A percentile compares a stretch with the other conserved stretches of the same genome.
phyloP scores from a whole-genome alignment of 2,113 vertebrate genomes.

The Amazona guildingii region DNA sequence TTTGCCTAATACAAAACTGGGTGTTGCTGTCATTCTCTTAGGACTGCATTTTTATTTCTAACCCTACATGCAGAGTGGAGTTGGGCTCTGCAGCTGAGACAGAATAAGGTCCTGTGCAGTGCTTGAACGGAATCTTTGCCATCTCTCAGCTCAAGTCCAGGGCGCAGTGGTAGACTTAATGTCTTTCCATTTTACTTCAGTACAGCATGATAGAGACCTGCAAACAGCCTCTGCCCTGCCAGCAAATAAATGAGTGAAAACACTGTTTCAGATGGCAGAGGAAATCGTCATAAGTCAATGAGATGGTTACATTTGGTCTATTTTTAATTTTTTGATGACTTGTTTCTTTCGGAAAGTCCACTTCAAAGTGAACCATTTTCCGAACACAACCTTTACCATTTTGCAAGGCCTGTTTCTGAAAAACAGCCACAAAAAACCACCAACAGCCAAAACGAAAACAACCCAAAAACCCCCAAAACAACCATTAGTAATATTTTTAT shows the following conservation, averaged over 20 bases:
- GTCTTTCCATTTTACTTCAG: not conserved
- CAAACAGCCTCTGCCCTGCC: not conserved
- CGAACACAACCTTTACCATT: not conserved
- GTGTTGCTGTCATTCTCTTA: not conserved
- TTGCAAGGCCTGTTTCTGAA: not conserved
- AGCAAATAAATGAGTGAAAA: not conserved
- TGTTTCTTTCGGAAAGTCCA: not conserved
- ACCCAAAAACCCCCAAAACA: not conserved
- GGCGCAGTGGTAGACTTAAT: not conserved
- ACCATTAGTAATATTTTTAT: not conserved
- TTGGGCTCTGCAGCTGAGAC: not conserved
- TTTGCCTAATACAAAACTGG: not conserved
- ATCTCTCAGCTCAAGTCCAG: not conserved
- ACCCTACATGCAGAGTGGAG: not conserved
- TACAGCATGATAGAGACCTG: not conserved
- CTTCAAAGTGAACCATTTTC: not conserved
- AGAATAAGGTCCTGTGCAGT: not conserved
- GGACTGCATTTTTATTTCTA: not conserved
- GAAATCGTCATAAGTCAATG: not conserved
- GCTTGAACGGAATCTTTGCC: not conserved
- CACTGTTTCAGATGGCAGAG: not conserved
- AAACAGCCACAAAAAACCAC: not conserved
- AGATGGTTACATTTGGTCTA: not conserved
- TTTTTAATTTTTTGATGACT: not conserved
- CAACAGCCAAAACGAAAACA: not conserved